Evolutionary conservation across 2,888 invertebrate genomes (phyloP).

Genomic region (Ceramica pisi): DNA sequence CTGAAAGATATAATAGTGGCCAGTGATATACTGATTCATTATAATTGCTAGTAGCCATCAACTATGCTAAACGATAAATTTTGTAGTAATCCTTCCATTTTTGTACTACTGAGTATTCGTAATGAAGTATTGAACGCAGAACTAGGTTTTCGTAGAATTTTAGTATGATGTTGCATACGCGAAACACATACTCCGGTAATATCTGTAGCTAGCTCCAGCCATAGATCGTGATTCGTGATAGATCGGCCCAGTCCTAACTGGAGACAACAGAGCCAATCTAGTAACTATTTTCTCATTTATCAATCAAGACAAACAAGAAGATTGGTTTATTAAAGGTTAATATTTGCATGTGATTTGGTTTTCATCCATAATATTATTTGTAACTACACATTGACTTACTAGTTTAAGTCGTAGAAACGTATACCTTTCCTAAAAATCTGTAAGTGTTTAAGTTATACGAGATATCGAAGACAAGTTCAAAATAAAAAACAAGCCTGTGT

Average conservation of each 20-base stretch:
- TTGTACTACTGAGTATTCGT: slow-evolving; percentile 5
- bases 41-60: no score
- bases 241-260: background rate
- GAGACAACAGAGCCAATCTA: slow-evolving; percentile 25
- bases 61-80: no score
- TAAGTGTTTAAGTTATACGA: background rate
- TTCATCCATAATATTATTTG: background rate
- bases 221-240: slow-evolving; percentile 13
- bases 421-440: background rate
- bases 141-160: slow-evolving; percentile 19
- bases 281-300: slow-evolving; percentile 32
- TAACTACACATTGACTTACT: background rate
- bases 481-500: no score
- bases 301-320: slow-evolving; percentile 32
- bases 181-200: background rate
- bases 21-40: slow-evolving; percentile 7
- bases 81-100: slow-evolving; percentile 2
- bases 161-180: background rate
- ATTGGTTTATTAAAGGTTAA: slow-evolving; percentile 13
- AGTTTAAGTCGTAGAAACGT: background rate
- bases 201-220: background rate
- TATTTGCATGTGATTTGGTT: slow-evolving; percentile 10
- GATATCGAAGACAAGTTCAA: background rate
- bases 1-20: slow-evolving; percentile 5
- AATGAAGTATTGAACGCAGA: background rate